Percentiles rank a stretch among this genome's conserved stretches.
Evolutionary conservation across 2,888 invertebrate species (phyloP).

Genomic region (Diaprepes abbreviatus): DNA sequence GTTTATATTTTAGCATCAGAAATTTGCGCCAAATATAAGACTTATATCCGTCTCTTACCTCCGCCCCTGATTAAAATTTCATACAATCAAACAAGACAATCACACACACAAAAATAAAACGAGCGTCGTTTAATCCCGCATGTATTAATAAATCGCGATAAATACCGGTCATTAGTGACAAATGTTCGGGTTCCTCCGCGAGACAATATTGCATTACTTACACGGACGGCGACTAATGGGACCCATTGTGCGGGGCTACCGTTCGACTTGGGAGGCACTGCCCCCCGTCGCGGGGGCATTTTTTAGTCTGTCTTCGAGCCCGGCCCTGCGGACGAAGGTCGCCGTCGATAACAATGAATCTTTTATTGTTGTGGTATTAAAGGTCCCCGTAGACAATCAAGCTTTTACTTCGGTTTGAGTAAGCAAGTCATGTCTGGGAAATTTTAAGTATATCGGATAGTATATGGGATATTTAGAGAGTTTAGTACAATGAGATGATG

Average conservation of each 20-base stretch:
- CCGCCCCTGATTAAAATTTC: constrained; percentile 34
- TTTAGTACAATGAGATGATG: too few relatives aligned
- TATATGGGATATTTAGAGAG: too few relatives aligned
- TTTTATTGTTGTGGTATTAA: neutral
- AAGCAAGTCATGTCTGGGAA: too few relatives aligned
- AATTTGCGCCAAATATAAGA: too few relatives aligned
- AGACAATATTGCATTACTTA: constrained; percentile 64
- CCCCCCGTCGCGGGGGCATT: constrained; percentile 62
- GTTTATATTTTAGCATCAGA: too few relatives aligned
- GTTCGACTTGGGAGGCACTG: constrained; percentile 65
- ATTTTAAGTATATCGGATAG: too few relatives aligned
- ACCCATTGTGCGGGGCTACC: constrained; percentile 65
- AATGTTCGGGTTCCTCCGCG: constrained; percentile 59
- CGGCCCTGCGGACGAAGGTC: constrained; percentile 44
- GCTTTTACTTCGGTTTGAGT: too few relatives aligned
- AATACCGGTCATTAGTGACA: constrained; percentile 58
- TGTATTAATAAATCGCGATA: constrained; percentile 52
- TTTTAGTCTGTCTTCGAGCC: constrained; percentile 64
- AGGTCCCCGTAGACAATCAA: too few relatives aligned
- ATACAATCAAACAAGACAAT: constrained; percentile 44
- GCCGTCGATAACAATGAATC: constrained; percentile 1
- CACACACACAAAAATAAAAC: constrained; percentile 36
- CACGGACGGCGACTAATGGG: constrained; percentile 61
- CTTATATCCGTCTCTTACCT: too few relatives aligned
- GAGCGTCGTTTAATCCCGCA: constrained; percentile 39